phyloP scores from a whole-genome alignment of 2,797 vertebrate genomes.

The Sternotherus odoratus region DNA sequence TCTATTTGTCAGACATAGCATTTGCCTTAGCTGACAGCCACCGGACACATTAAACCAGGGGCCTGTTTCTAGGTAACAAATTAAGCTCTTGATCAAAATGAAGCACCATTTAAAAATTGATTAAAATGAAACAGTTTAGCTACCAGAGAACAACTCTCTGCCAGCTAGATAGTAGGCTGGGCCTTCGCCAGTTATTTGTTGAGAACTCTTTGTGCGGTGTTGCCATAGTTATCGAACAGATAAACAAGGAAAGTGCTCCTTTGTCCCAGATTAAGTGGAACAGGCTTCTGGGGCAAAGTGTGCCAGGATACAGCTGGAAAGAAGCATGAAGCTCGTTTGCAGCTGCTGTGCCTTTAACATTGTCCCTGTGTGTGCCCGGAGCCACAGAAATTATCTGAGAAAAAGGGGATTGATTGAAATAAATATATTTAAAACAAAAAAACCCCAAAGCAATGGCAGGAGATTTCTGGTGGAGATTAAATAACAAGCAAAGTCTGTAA shows the following conservation, averaged over 20 bases:
- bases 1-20: neutral
- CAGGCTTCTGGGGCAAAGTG: slow-evolving; percentile 56
- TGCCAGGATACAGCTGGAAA: neutral
- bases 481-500: neutral
- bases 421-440: neutral
- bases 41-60: slow-evolving; percentile 30
- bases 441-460: too few species aligned
- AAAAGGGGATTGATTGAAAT: neutral
- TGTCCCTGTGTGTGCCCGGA: neutral
- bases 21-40: slow-evolving; percentile 36
- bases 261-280: slow-evolving; percentile 67
- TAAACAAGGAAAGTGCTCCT: slow-evolving; percentile 67
- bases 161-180: slow-evolving; percentile 36
- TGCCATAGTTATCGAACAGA: slow-evolving; percentile 68
- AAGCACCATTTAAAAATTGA: slow-evolving; percentile 30
- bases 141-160: slow-evolving; percentile 27
- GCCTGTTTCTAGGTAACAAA: slow-evolving; percentile 45
- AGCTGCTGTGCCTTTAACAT: neutral
- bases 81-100: slow-evolving; percentile 27
- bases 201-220: slow-evolving; percentile 68
- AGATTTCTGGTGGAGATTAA: neutral
- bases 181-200: slow-evolving; percentile 50
- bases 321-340: neutral
- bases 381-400: neutral
- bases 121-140: slow-evolving; percentile 22